phyloP scores from a whole-genome alignment of 2,113 vertebrate genomes.

The Esox niger region DNA sequence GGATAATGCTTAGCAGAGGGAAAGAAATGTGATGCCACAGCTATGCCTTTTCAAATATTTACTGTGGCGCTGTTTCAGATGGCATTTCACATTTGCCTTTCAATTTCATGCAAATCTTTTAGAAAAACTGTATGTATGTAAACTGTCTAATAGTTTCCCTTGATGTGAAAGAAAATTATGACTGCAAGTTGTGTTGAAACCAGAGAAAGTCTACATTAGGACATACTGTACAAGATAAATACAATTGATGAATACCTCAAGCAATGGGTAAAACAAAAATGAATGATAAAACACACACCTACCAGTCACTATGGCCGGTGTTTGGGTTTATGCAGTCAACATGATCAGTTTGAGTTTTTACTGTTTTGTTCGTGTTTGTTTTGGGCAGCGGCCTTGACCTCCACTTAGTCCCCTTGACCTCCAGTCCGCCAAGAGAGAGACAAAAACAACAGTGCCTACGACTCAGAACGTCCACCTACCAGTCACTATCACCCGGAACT shows the following conservation, averaged over 20 bases:
- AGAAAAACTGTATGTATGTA: background rate
- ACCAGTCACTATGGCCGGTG: constrained; percentile 53
- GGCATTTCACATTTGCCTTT: background rate
- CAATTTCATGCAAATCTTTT: background rate
- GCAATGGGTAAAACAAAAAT: constrained; percentile 14
- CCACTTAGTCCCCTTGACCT: constrained; percentile 52
- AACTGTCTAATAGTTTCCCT: background rate
- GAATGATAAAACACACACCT: constrained; percentile 58
- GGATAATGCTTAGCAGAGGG: background rate
- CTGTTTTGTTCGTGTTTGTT: constrained; percentile 21
- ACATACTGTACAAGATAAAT: constrained; percentile 13
- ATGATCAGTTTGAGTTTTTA: constrained; percentile 46
- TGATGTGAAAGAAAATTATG: background rate
- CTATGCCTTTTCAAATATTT: background rate
- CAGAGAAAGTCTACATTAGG: background rate
- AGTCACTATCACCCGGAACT: constrained; percentile 88
- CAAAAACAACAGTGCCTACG: constrained; percentile 41
- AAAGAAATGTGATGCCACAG: background rate
- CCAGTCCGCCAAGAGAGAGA: constrained; percentile 45
- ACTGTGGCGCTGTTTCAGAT: background rate
- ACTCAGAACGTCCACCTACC: constrained; percentile 67
- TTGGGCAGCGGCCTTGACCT: constrained; percentile 55
- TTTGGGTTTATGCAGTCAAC: constrained; percentile 59
- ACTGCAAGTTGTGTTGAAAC: background rate
- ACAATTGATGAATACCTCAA: constrained; percentile 2